phyloP scores from a whole-genome alignment of 2,113 vertebrate species.

The Microtus ochrogaster region DNA sequence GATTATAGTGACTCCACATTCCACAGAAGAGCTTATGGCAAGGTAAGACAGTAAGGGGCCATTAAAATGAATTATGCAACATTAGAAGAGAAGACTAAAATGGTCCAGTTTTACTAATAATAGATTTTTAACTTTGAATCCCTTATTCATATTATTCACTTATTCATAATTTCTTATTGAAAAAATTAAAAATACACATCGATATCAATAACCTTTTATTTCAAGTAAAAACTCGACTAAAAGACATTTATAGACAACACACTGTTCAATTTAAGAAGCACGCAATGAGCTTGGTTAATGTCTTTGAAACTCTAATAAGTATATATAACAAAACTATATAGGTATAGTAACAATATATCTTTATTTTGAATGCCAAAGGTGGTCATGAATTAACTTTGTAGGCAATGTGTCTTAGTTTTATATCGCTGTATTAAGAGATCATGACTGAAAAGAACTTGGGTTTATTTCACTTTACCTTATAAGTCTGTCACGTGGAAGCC shows the following conservation, averaged over 20 bases:
- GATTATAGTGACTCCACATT: neutral
- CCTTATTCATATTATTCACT: neutral
- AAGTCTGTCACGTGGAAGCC: neutral
- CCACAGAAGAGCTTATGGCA: neutral
- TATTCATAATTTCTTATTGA: neutral
- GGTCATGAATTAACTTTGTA: conserved; percentile 6
- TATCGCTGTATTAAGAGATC: neutral
- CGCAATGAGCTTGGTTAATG: conserved; percentile 29
- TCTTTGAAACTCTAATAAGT: conserved; percentile 44
- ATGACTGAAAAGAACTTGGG: neutral
- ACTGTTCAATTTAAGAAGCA: conserved; percentile 20
- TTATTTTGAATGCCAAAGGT: conserved; percentile 15
- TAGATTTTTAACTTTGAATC: neutral
- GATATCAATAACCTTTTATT: neutral
- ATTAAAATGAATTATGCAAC: neutral
- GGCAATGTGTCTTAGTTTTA: neutral
- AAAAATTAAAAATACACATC: neutral
- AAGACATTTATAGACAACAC: neutral
- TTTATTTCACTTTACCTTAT: neutral
- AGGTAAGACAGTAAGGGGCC: neutral
- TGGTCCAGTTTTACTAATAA: neutral
- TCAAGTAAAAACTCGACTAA: conserved; percentile 20
- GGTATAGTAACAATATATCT: neutral
- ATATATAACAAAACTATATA: neutral
- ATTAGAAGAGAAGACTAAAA: conserved; percentile 60